Base-by-base conservation (phyloP, 1,140 invertebrate genomes). In the Palaemon carinicauda region DNA sequence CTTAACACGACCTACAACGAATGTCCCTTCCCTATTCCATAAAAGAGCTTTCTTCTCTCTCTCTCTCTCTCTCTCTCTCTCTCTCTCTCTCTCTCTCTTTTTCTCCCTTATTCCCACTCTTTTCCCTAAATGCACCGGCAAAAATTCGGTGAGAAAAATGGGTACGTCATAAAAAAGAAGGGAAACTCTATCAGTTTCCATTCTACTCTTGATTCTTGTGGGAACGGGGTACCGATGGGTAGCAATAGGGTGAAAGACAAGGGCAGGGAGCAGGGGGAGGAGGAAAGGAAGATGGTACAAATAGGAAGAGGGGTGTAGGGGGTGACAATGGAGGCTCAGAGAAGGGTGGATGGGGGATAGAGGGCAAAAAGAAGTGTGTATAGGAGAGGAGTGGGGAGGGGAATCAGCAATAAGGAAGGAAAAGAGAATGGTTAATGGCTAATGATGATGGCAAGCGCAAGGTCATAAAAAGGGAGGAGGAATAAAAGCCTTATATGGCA, bases 141-240 rank as follows among this genome's bases (percentile, higher is more conserved):
- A 85, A 85, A 85, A 85, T 85, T 85, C 60, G 74, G 82, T 85
- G 82, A 85, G 82, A 85, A 85, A 81, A 85, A 53, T 41, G 75
- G 82, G 41, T 21, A n/a, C 50, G 21, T n/a, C 10, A 85, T 77
- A 85, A 84, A 84, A 83, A 51, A 74, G 50, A 69, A 85, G 52
- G 80, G 82, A 85, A 85, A 85, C 82, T 85, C 82, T 85, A 85
- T 85, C 82, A 85, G 75, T 85, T 85, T 71, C 82, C 52, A 85
- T 85, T 85, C 82, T 85, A 33, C 75, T 75, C 82, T 41, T 33
- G 74, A 85, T 71, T 85, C 82, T 85, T 85, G 82, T 85, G 82
- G 82, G 82, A 85, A 85, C 82, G 75, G 82, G 82, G 74, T 79
- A 79, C 60, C 56, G 75, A 74, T 52, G 51, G 54, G 50, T 24